Evolutionary conservation across 2,888 invertebrate species (phyloP), one percentile per base, ranked within the genome.

Genomic region (Drosophila aldrichi): DNA sequence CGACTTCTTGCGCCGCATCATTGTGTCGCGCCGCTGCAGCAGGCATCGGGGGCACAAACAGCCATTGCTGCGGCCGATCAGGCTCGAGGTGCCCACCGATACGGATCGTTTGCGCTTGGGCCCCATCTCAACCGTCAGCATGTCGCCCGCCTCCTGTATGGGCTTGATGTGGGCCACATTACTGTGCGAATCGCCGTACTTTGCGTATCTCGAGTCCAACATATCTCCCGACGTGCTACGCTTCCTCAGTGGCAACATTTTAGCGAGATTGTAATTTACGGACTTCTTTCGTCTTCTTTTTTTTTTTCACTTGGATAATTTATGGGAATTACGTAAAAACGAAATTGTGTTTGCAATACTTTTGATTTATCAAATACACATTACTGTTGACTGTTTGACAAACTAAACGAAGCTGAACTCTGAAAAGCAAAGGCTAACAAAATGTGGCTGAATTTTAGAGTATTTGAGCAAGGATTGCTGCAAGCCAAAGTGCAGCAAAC

Each of bases 61-160:
- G n/a, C 6, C 5, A 22, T 6, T 10, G n/a, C 12, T 18, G n/a
- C 5, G 0, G 12, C 4, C 32, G 9, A 9, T 2, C 32, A 32
- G 9, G 38, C 2, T n/a, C n/a, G 25, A 40, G 38, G n/a, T 7
- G n/a, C 38, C n/a, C 7, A 52, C 20, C 7, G 12, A 2, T 2
- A 25, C n/a, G 1, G 40, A 25, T 40, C 29, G 40, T 0, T 14
- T 4, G 4, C 25, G 14, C 40, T 40, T 16, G 0, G 41, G 18
- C 4, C 9, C 18, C 1, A 16, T 5, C 5, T 9, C 14, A 10
- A 7, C 3, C 16, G n/a, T 8, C 40, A n/a, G 25, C 54, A 40
- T 54, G 18, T 54, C 54, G 38, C 54, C 54, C n/a, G 54, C 32
- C 43, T 16, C 43, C 43, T 56, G 56, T 10, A 41, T 20, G 4